A percentile compares a stretch with the other conserved stretches of the same genome.
phyloP scores from a whole-genome alignment of 2,888 invertebrate genomes.

The Drosophila niveifrons region DNA sequence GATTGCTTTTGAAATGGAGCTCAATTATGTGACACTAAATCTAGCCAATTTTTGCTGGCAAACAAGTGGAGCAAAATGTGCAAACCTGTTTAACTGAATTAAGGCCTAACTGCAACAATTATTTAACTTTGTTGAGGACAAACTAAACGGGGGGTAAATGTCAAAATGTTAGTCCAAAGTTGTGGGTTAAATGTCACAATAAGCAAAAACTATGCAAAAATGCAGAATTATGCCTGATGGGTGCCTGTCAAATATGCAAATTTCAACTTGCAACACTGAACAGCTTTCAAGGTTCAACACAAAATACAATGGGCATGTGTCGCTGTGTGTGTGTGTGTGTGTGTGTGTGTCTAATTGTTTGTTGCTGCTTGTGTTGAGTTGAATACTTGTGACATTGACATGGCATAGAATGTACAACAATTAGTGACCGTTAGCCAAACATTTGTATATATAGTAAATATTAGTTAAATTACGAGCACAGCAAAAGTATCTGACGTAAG shows the following conservation, averaged over 20 bases:
- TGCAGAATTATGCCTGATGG: constrained; percentile 41
- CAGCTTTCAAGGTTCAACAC: constrained; percentile 30
- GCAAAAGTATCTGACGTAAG: constrained; percentile 18
- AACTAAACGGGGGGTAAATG: constrained; percentile 54
- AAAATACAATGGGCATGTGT: constrained; percentile 8
- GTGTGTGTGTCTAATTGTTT: constrained; percentile 37
- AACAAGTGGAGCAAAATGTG: background rate
- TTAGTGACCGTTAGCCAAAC: constrained; percentile 59
- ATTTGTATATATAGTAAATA: constrained; percentile 37
- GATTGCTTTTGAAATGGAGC: background rate
- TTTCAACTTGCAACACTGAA: constrained; percentile 34
- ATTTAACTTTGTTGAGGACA: constrained; percentile 22
- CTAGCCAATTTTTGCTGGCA: background rate
- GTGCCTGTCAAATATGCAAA: constrained; percentile 73
- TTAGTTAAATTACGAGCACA: constrained; percentile 46
- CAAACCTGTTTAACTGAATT: constrained; percentile 14
- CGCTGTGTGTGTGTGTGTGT: constrained; percentile 20
- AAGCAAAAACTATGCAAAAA: constrained; percentile 40
- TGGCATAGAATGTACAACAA: constrained; percentile 53
- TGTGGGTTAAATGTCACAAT: constrained; percentile 58
- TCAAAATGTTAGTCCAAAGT: constrained; percentile 62
- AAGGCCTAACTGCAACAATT: constrained; percentile 6
- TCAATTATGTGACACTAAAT: background rate
- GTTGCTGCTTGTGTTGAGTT: constrained; percentile 33
- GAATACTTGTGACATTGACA: constrained; percentile 45